These are phyloP conservation scores for Cyanistes caeruleus DNA, from an alignment of 2,113 vertebrate species.

Conservation along the genomic window DNA sequence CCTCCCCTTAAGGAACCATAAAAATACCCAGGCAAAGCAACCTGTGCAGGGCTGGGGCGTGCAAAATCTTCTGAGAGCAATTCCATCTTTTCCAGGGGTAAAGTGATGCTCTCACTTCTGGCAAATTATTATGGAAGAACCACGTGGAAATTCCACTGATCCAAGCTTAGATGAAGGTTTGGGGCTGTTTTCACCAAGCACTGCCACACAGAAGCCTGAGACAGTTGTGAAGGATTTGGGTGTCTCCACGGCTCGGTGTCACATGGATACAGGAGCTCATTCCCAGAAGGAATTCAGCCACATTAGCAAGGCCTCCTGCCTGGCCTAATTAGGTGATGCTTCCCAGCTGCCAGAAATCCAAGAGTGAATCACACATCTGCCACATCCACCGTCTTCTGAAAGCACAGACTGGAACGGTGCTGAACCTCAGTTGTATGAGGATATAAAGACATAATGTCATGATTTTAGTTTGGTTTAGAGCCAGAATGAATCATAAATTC, in stretches of 20 bases:
- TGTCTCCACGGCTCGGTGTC: background rate
- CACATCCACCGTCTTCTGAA: background rate
- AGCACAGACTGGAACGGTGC: background rate
- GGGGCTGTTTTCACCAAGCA: background rate
- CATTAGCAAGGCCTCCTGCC: background rate
- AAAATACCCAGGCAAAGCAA: background rate
- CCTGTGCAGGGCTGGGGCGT: background rate
- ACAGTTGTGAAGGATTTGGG: background rate
- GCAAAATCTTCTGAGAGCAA: background rate
- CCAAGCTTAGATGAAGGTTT: background rate
- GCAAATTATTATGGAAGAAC: background rate
- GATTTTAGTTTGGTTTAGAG: background rate
- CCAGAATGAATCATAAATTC: background rate
- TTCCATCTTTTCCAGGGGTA: too few species aligned
- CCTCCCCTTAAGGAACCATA: background rate
- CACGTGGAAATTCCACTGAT: background rate
- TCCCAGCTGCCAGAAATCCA: slow-evolving; percentile 32
- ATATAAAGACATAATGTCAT: background rate
- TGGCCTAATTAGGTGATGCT: slow-evolving; percentile 20
- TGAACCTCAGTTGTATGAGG: background rate
- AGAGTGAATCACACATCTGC: slow-evolving; percentile 21
- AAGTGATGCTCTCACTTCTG: background rate
- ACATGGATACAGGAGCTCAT: background rate
- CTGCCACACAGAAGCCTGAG: background rate
- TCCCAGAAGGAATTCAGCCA: background rate